Conservation (phyloP, 2,888 invertebrate genomes). For the Crossocerus cetratus region DNA sequence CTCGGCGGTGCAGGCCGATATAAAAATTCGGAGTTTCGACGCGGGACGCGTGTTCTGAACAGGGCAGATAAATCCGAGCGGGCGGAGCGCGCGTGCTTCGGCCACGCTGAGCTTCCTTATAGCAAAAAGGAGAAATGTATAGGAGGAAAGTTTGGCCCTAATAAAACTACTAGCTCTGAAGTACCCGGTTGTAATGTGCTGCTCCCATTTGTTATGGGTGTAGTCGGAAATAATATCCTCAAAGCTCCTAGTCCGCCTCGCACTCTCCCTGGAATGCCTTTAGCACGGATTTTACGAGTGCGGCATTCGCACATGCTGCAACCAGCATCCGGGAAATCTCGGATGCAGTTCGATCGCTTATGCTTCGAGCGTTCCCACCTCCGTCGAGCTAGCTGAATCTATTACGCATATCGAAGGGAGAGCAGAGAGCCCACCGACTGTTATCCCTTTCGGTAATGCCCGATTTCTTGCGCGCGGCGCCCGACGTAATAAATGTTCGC, state of each 20-base stretch:
- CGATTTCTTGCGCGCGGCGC: not conserved
- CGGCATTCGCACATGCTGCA: not conserved
- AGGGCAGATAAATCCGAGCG: not conserved
- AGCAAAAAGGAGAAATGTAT: conserved; percentile 7
- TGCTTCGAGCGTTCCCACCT: not conserved
- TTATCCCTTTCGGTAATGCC: no score
- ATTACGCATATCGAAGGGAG: no score
- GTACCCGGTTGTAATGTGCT: conserved; percentile 4
- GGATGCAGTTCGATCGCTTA: not conserved
- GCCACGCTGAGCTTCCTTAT: not conserved
- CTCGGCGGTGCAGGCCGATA: not conserved
- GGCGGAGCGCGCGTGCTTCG: not conserved
- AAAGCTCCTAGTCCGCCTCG: conserved; percentile 36
- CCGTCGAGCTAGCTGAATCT: no score
- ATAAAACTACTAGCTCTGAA: conserved; percentile 31
- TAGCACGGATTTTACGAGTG: not conserved
- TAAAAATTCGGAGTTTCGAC: conserved; percentile 5
- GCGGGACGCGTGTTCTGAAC: conserved; percentile 3
- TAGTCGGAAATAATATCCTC: conserved; percentile 42
- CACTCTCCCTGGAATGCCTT: conserved; percentile 3
- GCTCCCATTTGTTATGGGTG: conserved; percentile 21
- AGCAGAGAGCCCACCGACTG: no score
- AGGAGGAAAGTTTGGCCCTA: conserved; percentile 9
- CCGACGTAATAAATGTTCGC: not conserved
- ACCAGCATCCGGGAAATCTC: not conserved